Evolutionary conservation across 2,888 invertebrate species (phyloP).

Genomic region (Deroplatys truncata): DNA sequence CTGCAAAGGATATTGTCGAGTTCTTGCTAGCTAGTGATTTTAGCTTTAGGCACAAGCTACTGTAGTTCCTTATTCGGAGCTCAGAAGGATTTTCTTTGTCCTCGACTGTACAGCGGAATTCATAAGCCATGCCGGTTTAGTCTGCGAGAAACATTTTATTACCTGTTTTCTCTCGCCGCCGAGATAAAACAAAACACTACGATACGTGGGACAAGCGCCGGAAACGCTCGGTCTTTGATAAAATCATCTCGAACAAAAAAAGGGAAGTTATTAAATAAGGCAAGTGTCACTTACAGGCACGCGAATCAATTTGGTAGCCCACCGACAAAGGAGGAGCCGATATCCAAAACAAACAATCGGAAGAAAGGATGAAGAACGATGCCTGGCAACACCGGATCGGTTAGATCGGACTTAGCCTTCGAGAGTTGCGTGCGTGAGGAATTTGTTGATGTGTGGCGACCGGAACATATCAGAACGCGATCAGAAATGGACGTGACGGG

Average conservation of each 20-base stretch:
- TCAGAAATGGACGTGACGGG: neutral
- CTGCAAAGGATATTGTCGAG: too few species aligned
- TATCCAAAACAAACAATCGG: neutral
- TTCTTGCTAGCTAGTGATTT: too few species aligned
- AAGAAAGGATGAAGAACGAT: neutral
- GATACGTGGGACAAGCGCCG: neutral
- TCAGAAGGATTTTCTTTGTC: neutral
- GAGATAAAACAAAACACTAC: neutral
- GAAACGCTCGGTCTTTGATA: neutral
- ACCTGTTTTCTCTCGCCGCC: neutral
- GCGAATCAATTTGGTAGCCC: neutral
- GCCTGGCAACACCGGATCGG: neutral
- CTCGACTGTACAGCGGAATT: neutral
- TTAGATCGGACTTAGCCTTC: neutral
- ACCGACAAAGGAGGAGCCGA: neutral
- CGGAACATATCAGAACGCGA: neutral
- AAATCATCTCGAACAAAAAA: neutral
- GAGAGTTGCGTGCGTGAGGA: neutral
- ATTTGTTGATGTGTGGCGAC: neutral
- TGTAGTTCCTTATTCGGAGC: too few species aligned
- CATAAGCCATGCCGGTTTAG: neutral
- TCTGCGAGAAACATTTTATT: neutral
- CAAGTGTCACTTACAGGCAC: neutral
- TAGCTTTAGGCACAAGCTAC: too few species aligned
- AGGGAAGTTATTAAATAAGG: neutral